Evolutionary conservation across 53 echinoderm and acorn worm species (phyloP), one percentile per base, ranked within the genome.

Genomic region (Antedon mediterranea): DNA sequence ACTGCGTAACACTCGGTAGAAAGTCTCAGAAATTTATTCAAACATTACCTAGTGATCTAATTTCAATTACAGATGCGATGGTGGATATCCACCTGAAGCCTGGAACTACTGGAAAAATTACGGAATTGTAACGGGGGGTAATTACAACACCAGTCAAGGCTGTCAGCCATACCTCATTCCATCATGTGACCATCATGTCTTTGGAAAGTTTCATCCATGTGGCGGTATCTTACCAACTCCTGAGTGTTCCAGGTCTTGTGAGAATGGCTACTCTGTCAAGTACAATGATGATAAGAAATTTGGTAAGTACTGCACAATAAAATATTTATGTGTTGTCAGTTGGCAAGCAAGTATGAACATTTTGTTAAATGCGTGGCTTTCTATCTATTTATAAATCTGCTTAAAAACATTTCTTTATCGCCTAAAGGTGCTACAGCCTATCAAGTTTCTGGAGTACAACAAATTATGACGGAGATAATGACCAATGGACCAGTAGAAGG

Each of bases 401-500:
- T 20, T 77, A 41, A 41, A 28, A 77, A 15, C 34, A 74, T 57
- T 26, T 44, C 28, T 0, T n/a, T n/a, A n/a, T n/a, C n/a, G n/a
- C n/a, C n/a, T n/a, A n/a, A 34, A 88, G 90, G 88, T 73, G 43
- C 31, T 0, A 85, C 15, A 23, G 84, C 82, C 0, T 90, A 90
- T 78, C 72, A 73, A 32, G 85, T 91, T 43, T 71, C 71, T 9
- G 76, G 89, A 34, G 86, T 87, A 6, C 33, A 84, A 30, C 86
- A 87, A 32, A 95, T 89, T 79, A 87, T 87, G 80, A 85, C 78
- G 34, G 97, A 95, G 81, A 95, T 95, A 28, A 83, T 87, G 85
- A 92, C 71, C 0, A 89, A 91, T 37, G 97, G 97, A 77, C 92
- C 97, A 4, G 97, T 95, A 15, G 89, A 95, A 78, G 92, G 92